Conservation (phyloP, 2,113 vertebrate species). For the Cygnus atratus region DNA sequence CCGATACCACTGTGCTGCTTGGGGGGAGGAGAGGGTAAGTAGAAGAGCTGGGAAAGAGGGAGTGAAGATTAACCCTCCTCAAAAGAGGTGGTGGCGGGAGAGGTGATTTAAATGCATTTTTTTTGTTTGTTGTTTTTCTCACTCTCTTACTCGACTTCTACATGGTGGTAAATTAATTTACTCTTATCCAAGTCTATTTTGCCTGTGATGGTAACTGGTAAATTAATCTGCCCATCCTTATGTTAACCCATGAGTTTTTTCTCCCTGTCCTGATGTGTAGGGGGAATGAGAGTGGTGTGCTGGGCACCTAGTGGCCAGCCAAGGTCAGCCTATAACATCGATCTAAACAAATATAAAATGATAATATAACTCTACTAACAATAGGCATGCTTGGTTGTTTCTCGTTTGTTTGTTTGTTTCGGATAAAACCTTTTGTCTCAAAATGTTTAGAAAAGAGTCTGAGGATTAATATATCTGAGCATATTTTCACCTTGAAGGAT, state of each 20-base stretch:
- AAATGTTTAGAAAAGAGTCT: neutral
- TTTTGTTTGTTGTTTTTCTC: neutral
- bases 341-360: neutral
- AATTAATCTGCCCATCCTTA: neutral
- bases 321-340: neutral
- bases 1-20: too few relatives aligned
- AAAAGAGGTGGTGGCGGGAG: neutral
- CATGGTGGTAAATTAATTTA: neutral
- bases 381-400: rapidly evolving
- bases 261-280: neutral
- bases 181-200: neutral
- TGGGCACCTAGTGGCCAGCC: neutral
- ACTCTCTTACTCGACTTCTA: too few relatives aligned
- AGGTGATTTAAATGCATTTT: neutral
- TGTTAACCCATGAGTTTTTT: neutral
- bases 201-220: rapidly evolving
- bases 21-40: neutral
- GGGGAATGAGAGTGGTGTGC: rapidly evolving
- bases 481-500: neutral
- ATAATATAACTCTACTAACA: neutral
- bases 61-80: neutral
- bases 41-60: neutral
- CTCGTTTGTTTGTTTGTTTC: neutral
- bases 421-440: neutral
- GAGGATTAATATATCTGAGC: neutral